phyloP scores from a whole-genome alignment of 2,888 invertebrate genomes.

The Drosophila anomelani region DNA sequence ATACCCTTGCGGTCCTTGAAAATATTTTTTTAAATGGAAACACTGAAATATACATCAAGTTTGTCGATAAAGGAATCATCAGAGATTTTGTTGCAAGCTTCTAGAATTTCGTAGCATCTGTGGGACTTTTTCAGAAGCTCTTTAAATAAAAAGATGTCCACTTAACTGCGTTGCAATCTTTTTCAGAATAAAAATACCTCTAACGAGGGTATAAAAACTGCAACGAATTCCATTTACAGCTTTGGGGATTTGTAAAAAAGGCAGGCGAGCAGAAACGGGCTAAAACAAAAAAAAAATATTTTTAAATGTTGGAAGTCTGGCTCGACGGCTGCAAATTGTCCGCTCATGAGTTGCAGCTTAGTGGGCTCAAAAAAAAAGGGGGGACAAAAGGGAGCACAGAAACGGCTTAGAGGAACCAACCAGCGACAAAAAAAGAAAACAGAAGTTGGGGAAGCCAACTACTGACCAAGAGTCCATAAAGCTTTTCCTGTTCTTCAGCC shows the following conservation, averaged over 20 bases:
- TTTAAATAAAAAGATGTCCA: background rate
- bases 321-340: constrained; percentile 32
- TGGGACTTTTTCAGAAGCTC: too few species aligned
- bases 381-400: constrained; percentile 4
- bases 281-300: constrained; percentile 26
- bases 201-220: constrained; percentile 10
- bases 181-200: background rate
- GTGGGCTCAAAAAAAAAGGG: constrained; percentile 15
- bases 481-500: constrained; percentile 6
- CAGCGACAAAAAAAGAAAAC: background rate
- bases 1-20: background rate
- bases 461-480: constrained; percentile 38
- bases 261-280: constrained; percentile 21
- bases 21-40: background rate
- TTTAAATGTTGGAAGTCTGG: constrained; percentile 26
- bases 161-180: background rate
- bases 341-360: constrained; percentile 51
- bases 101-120: too few species aligned
- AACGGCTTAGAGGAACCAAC: constrained; percentile 21
- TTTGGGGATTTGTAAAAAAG: constrained; percentile 30
- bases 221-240: constrained; percentile 38
- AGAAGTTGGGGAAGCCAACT: constrained; percentile 33
- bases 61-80: background rate
- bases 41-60: background rate
- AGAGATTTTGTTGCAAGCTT: background rate